phyloP scores from a whole-genome alignment of 2,888 invertebrate genomes.

The Vandiemenella viatica region DNA sequence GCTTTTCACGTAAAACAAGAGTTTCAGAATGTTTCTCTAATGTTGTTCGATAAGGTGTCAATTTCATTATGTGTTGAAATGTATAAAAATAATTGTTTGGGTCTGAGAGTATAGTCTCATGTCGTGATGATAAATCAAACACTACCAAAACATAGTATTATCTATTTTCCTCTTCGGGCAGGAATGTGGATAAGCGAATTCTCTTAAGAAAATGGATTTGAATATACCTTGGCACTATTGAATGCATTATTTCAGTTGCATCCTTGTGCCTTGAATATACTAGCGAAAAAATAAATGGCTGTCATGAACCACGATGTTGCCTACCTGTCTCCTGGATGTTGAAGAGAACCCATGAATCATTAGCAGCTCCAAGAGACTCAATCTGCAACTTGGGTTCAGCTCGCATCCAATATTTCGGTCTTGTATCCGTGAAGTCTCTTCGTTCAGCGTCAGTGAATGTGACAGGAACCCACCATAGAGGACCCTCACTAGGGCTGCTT shows the following conservation, averaged over 20 bases:
- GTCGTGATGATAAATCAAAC: no score
- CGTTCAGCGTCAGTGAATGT: constrained; percentile 51
- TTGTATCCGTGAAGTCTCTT: constrained; percentile 46
- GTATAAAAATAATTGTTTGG: no score
- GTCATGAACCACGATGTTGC: not conserved
- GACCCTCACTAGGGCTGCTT: constrained; percentile 18
- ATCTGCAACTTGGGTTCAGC: constrained; percentile 34
- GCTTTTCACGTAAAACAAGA: no score
- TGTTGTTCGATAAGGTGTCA: no score
- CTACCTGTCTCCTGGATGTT: constrained; percentile 60
- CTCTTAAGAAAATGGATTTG: not conserved
- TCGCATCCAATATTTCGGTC: constrained; percentile 53
- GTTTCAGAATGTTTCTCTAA: no score
- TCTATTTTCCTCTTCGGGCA: no score
- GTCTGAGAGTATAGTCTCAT: no score
- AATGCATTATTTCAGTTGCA: no score
- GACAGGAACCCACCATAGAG: constrained; percentile 65
- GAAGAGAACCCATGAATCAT: constrained; percentile 50
- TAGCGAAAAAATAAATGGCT: not conserved
- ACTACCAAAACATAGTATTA: no score
- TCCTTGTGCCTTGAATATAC: no score
- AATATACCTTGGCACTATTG: no score
- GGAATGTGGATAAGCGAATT: not conserved
- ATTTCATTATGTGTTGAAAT: no score
- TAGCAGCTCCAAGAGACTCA: constrained; percentile 32